Conservation (phyloP, 2,888 invertebrate species). For the Drosophila mimica region DNA sequence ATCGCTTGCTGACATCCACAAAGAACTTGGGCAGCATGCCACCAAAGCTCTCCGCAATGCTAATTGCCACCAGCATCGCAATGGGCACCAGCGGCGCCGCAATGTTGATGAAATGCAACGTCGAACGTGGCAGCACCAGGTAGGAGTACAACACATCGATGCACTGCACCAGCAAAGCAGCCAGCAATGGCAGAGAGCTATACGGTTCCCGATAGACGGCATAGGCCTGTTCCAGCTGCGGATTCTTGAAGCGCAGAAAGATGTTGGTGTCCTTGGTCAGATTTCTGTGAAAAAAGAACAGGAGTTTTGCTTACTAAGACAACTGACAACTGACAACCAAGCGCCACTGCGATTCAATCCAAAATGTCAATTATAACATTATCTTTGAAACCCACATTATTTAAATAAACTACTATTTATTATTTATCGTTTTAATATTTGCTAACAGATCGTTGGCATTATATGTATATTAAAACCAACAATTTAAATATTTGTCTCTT, state of each 20-base stretch:
- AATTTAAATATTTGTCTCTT: background rate
- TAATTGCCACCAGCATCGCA: constrained; percentile 83
- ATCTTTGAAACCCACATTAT: too few species aligned
- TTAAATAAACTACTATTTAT: too few species aligned
- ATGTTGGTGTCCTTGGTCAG: constrained; percentile 89
- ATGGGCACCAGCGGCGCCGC: constrained; percentile 82
- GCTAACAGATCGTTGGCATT: background rate
- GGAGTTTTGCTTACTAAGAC: background rate
- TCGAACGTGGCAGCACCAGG: constrained; percentile 86
- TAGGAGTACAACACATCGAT: constrained; percentile 86
- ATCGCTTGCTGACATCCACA: constrained; percentile 86
- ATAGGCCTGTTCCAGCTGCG: constrained; percentile 89
- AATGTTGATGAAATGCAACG: constrained; percentile 82
- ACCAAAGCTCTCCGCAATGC: constrained; percentile 85
- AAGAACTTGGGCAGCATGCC: constrained; percentile 85
- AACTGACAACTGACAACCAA: too few species aligned
- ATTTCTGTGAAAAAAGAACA: constrained; percentile 79
- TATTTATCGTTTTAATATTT: too few species aligned
- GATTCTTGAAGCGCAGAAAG: constrained; percentile 89
- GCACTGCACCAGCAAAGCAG: constrained; percentile 88
- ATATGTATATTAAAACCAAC: background rate
- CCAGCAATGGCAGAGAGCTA: constrained; percentile 88
- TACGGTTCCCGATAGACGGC: constrained; percentile 88
- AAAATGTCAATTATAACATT: too few species aligned
- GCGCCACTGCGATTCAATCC: too few species aligned